phyloP scores from a whole-genome alignment of 1,140 invertebrate species.

The Temnothorax nylanderi region DNA sequence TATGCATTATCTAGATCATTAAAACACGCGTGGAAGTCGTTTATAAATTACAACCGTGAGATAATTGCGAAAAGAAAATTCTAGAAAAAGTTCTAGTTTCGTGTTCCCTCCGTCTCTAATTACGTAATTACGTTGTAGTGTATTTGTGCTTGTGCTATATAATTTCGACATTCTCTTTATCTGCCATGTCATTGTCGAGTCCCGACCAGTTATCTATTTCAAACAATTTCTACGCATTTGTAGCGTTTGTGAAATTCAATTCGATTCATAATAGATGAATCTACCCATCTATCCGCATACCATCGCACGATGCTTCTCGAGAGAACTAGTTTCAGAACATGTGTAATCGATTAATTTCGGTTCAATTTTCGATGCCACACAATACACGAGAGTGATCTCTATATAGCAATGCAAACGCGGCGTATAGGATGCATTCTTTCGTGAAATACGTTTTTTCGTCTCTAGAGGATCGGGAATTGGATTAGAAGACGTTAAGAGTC shows the following conservation, averaged over 20 bases:
- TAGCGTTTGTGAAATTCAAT: conserved; percentile 6
- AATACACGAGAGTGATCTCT: neutral
- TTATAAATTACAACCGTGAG: neutral
- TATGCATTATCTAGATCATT: neutral
- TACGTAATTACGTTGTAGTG: neutral
- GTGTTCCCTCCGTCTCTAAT: neutral
- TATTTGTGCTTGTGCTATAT: neutral
- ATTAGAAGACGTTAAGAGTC: neutral
- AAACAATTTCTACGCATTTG: conserved; percentile 17
- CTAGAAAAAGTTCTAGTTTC: neutral
- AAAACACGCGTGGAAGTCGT: neutral
- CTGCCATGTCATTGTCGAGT: neutral
- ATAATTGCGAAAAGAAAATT: neutral
- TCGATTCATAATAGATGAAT: conserved; percentile 43
- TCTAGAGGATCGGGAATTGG: neutral
- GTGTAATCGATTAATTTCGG: conserved; percentile 38
- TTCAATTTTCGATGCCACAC: conserved; percentile 7
- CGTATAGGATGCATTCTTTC: neutral
- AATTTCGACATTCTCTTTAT: neutral
- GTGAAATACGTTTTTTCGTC: no score
- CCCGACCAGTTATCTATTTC: neutral
- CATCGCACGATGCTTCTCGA: neutral
- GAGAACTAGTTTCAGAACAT: conserved; percentile 30
- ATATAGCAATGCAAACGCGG: neutral
- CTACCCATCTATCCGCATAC: conserved; percentile 29